Base-by-base conservation (phyloP, 2,797 vertebrate genomes). In the Champsocephalus esox region DNA sequence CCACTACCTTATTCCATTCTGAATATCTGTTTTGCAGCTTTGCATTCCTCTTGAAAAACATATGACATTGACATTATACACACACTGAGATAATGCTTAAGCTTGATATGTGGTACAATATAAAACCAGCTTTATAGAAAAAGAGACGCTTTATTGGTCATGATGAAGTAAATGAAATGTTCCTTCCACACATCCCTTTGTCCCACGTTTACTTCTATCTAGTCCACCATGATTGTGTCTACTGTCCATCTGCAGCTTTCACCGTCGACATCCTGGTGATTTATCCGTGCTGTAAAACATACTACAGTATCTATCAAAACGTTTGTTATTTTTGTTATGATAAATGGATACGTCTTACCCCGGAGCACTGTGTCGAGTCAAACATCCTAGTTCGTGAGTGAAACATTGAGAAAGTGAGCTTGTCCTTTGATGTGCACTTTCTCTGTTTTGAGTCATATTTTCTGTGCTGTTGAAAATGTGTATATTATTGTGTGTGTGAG, bases 401-500 rank as follows among this genome's bases (percentile, higher is more conserved):
- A 62, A n/a, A 50, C 3, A 3, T 14, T 19, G 9, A 38, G 12
- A 66, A 69, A 52, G 44, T 41, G 60, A 17, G 65, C 34, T 59
- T 56, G 55, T 21, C 12, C 45, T 60, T 74, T 50, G 13, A 55
- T 60, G 28, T 74, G 34, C 12, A 38, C 48, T 59, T 79, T n/a
- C 51, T 54, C 28, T 66, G 58, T 72, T 84, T 77, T 57, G 17
- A 68, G 67, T 62, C 43, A 28, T 75, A 7, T 64, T 21, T 60
- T 19, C 45, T 61, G 8, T 14, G 6, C 55, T 38, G 51, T 73
- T 59, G 16, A 28, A 79, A 50, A 68, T 81, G 54, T 72, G 54
- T 49, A 17, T 80, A 71, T 28, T 49, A 71, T 28, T 49, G 79
- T 70, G 72, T 80, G 74, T 88, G 85, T 75, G 81, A 84, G 75